These are phyloP conservation scores for Nipponia nippon DNA, from an alignment of 2,113 vertebrate species.

Conservation along the genomic window DNA sequence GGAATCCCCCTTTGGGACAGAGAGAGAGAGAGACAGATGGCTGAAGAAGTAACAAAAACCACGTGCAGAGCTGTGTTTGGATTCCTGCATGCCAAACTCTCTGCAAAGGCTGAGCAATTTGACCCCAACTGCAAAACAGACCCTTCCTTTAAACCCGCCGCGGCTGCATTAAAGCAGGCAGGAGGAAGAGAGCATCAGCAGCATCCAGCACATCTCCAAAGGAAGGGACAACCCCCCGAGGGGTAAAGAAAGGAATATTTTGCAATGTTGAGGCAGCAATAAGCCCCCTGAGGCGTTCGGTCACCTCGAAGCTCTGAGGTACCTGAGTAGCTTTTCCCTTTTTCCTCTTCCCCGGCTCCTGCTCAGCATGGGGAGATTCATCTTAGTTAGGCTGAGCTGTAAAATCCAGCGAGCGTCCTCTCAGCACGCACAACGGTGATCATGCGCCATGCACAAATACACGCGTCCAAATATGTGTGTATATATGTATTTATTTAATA, in stretches of 20 bases:
- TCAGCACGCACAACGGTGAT: not conserved
- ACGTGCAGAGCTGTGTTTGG: not conserved
- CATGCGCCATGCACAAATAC: no score
- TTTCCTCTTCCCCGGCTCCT: not conserved
- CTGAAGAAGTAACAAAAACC: not conserved
- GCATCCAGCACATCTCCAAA: not conserved
- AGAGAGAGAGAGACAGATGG: not conserved
- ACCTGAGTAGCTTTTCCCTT: not conserved
- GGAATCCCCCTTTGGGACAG: not conserved
- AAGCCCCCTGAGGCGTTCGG: not conserved
- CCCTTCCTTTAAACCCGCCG: not conserved
- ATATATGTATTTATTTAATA: not conserved
- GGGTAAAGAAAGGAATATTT: not conserved
- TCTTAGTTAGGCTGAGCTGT: not conserved
- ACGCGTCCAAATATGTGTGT: fast-evolving
- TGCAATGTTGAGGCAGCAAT: not conserved
- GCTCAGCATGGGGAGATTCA: not conserved
- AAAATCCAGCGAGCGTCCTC: not conserved
- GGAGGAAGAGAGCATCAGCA: not conserved
- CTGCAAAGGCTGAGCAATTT: not conserved
- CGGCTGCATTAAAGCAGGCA: not conserved
- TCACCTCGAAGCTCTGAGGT: not conserved
- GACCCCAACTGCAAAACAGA: not conserved
- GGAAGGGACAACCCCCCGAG: not conserved
- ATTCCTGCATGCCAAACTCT: not conserved